Base-by-base conservation (phyloP, 2,888 invertebrate genomes). In the Epinotia demarniana region DNA sequence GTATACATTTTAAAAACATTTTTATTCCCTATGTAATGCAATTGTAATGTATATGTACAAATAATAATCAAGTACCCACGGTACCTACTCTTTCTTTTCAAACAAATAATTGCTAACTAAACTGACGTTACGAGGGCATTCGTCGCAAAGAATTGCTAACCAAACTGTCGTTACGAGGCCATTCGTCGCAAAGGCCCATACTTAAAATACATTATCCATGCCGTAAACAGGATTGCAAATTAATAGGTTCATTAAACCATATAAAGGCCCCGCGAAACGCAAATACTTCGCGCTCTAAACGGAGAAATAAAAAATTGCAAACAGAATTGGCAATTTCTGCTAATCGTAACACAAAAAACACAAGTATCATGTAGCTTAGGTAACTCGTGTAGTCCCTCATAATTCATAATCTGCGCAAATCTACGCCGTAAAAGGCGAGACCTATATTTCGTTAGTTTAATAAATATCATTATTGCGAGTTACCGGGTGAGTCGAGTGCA, bases 401-500 rank as follows among this genome's bases (percentile, higher is more conserved):
- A 61, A 43, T 67, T 46, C 49, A 61, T 73, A 61, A 43, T 67
- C 43, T 62, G 19, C 49, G 64, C 33, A 67, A 73, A 73, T 67
- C 49, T 5, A 39, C 61, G 60, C 23, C 39, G 39, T 64, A 58
- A 70, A 64, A 74, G 74, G 64, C 74, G 11, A 74, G 64, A 64
- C 63, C 71, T 66, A 71, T 62, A 67, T 67, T 72, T 71, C 66
- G 72, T 67, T 46, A 64, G 19, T 76, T 76, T 68, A 63, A 69
- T 73, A 73, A 73, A 69, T 73, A 84, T 79, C 79, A 85, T 81
- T 84, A 86, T 83, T 85, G 84, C 79, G 82, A 83, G 78, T 80
- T 81, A 79, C 81, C 81, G 81, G 82, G 86, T 87, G 86, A 87
- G 86, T 86, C 16, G 68, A 68, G 57, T 87, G 84, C 84, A 85